Evolutionary conservation across 2,888 invertebrate genomes (phyloP), one percentile per base, ranked within the genome.

Genomic region (Cylloceria caligata): DNA sequence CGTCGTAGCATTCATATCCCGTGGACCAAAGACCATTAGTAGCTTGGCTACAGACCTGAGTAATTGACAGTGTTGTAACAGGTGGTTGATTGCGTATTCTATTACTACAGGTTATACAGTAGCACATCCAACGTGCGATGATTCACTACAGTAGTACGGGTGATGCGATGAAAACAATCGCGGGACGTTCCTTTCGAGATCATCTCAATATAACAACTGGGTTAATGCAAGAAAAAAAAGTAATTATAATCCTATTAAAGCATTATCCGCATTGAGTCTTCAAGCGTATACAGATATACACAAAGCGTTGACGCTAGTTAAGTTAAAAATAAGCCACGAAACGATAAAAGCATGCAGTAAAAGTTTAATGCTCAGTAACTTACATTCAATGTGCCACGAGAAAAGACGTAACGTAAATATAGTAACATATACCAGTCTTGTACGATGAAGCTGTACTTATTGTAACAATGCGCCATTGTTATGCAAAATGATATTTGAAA

Each of bases 1-100:
- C 68, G 60, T 68, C 69, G 78, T 78, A 81, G 78, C 64, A 69
- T 78, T 81, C 81, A 78, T 74, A 81, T n/a, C 76, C 81, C 69
- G 78, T 78, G 81, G 55, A 68, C 57, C 45, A 62, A 47, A 24
- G 49, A 68, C 36, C 55, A 68, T 45, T 45, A 64, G 45, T 62
- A 47, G 64, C 21, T 16, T n/a, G 39, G 30, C 27, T 24, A 39
- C 24, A 36, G 68, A 16, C 62, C 62, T 68, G 2, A 42, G 34
- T 57, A 69, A 74, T 74, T 71, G 69, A 36, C 49, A 69, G 77
- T 47, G 39, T 19, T 47, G 68, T 81, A 81, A 74, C 81, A 81
- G 81, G 81, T 81, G 81, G 78, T 71, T 55, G 34, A 76, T 72
- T 69, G 73, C 52, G 60, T 68, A 39, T 55, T 52, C n/a, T 67